Percentiles rank a stretch among this genome's conserved stretches.
Conservation (phyloP, 2,113 vertebrate genomes). For the Heterotis niloticus region DNA sequence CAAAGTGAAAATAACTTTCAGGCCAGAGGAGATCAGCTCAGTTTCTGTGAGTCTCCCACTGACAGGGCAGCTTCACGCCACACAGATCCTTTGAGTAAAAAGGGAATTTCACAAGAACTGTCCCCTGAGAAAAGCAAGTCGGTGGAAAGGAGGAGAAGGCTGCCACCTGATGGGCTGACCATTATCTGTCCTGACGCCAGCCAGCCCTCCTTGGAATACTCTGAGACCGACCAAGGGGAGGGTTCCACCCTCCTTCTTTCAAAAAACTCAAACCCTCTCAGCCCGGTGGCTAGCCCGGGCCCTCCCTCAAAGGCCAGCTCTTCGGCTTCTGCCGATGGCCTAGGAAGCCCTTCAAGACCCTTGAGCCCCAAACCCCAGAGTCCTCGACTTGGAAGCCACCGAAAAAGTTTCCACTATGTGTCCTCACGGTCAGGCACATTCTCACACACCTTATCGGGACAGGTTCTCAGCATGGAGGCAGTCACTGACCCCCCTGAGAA, state of each 20-base stretch:
- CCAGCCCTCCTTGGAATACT: slow-evolving; percentile 38
- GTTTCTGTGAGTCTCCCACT: slow-evolving; percentile 32
- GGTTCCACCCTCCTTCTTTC: slow-evolving; percentile 50
- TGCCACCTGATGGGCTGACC: slow-evolving; percentile 48
- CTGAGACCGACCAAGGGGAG: slow-evolving; percentile 37
- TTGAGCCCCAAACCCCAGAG: slow-evolving; percentile 79
- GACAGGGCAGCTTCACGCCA: slow-evolving; percentile 37
- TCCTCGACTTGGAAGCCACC: slow-evolving; percentile 55
- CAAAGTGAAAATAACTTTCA: slow-evolving; percentile 21
- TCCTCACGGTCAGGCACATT: slow-evolving; percentile 51
- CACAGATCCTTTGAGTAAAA: slow-evolving; percentile 49
- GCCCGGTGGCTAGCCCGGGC: slow-evolving; percentile 26
- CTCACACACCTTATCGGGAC: slow-evolving; percentile 65
- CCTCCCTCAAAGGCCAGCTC: slow-evolving; percentile 42
- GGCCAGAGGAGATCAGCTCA: slow-evolving; percentile 29
- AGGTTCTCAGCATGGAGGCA: slow-evolving; percentile 53
- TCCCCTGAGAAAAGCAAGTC: slow-evolving; percentile 44
- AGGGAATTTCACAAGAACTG: slow-evolving; percentile 29
- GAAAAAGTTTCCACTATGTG: slow-evolving; percentile 53
- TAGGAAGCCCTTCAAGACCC: slow-evolving; percentile 66
- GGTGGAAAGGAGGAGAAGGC: slow-evolving; percentile 52
- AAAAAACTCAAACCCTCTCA: slow-evolving; percentile 40
- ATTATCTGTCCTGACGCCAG: slow-evolving; percentile 41
- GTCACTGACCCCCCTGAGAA: slow-evolving; percentile 57
- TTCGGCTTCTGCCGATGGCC: slow-evolving; percentile 44